phyloP scores from a whole-genome alignment of 2,113 vertebrate species.

The Puntigrus tetrazona region DNA sequence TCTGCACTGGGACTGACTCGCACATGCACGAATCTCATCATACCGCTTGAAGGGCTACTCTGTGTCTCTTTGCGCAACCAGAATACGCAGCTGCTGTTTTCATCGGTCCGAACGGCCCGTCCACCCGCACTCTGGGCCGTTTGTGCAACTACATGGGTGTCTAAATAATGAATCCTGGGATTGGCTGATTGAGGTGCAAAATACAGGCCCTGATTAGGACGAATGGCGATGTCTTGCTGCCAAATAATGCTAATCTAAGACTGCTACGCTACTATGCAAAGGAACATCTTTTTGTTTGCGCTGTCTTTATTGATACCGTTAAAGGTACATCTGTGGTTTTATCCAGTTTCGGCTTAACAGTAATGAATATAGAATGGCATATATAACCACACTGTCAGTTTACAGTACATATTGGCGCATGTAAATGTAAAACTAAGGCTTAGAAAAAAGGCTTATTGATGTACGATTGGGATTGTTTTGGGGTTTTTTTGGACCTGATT shows the following conservation, averaged over 20 bases:
- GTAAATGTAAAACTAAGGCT: neutral
- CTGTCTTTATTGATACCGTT: neutral
- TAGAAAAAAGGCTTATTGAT: too few relatives aligned
- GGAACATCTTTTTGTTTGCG: neutral
- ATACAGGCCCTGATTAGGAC: too few relatives aligned
- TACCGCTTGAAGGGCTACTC: conserved; percentile 16
- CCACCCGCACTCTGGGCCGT: neutral
- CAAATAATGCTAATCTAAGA: conserved; percentile 38
- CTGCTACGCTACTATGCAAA: conserved; percentile 44
- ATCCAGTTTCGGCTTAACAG: neutral
- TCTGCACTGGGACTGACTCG: conserved; percentile 85
- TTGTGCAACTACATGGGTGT: neutral
- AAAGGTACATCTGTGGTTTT: neutral
- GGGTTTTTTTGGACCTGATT: neutral
- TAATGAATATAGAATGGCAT: neutral
- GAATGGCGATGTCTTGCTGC: conserved; percentile 7
- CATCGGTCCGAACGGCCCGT: neutral
- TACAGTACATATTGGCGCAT: neutral
- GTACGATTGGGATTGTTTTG: neutral
- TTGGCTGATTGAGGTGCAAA: too few relatives aligned
- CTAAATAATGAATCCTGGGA: neutral
- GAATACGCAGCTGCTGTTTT: neutral
- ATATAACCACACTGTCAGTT: neutral
- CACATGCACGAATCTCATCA: conserved; percentile 28
- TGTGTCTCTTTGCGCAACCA: neutral